phyloP scores from a whole-genome alignment of 2,113 vertebrate species.

The Amphilophus citrinellus region DNA sequence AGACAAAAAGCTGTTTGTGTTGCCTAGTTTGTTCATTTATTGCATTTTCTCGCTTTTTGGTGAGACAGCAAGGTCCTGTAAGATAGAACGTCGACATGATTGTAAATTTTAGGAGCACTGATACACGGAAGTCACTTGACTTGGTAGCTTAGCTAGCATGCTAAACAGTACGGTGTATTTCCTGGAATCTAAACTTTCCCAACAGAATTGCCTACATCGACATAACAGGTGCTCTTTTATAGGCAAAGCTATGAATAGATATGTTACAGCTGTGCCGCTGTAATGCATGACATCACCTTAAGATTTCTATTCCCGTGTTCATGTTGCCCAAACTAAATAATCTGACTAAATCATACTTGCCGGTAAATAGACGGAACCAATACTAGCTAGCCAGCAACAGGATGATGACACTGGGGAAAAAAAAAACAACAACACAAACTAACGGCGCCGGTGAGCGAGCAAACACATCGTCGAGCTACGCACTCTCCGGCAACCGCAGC shows the following conservation, averaged over 20 bases:
- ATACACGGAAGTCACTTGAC: constrained; percentile 62
- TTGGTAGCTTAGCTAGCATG: constrained; percentile 45
- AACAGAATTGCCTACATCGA: background rate
- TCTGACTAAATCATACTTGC: background rate
- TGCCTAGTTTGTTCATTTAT: background rate
- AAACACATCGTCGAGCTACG: background rate
- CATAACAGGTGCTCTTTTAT: background rate
- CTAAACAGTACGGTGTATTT: constrained; percentile 57
- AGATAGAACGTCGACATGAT: background rate
- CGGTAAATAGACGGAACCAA: constrained; percentile 72
- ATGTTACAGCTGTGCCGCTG: background rate
- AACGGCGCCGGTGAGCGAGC: background rate
- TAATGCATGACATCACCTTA: too few relatives aligned
- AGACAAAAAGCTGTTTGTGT: background rate
- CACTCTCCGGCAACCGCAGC: background rate
- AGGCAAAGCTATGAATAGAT: background rate
- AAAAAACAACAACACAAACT: constrained; percentile 72
- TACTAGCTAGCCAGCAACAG: constrained; percentile 75
- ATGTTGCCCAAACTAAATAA: background rate
- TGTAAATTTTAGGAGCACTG: background rate
- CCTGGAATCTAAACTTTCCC: constrained; percentile 62
- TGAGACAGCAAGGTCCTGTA: background rate
- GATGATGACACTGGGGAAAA: constrained; percentile 74
- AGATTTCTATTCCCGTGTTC: background rate
- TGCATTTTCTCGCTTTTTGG: background rate